Base-by-base conservation (phyloP, 2,888 invertebrate species). In the Epistrophe eligans region DNA sequence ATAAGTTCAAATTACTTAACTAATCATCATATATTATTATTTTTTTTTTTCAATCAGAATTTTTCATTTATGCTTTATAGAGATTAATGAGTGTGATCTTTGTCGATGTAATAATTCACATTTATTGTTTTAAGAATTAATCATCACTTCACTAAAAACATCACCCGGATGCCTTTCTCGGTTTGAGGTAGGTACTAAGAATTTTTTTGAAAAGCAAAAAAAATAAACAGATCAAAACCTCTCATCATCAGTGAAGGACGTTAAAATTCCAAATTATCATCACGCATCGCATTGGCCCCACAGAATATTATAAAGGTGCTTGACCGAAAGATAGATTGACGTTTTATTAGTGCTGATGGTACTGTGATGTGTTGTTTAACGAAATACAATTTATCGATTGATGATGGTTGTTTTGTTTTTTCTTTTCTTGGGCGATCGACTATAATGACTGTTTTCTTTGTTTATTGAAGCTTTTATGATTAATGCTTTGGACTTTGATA, bases 281-380 rank as follows among this genome's bases (percentile, higher is more conserved):
- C 24, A 24, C 24, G 24, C 43, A 24, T 8, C n/a, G 2, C 13
- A 45, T 15, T 17, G 48, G 28, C 10, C 17, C 4, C 1, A 45
- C 6, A 50, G 11, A 6, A 38, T 17, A 17, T 35, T 50, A 19
- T 28, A 55, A 32, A 66, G 64, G 64, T 66, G 64, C 48, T 66
- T 66, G 64, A 66, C 64, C 64, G 64, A 48, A 66, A 66, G 64
- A 66, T 48, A 48, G 28, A 66, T 66, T 66, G 64, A 32, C 28
- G 24, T 66, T 45, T 66, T 66, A 45, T 66, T 66, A 17, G 64
- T 66, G 64, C 32, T 66, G 64, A 66, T 66, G 28, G 45, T 48
- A 48, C 32, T n/a, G 17, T 45, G 48, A 66, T 48, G 62, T 15
- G 62, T 15, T 32, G 64, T 45, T 10, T 45, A 43, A 40, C 13